phyloP scores from a whole-genome alignment of 2,797 vertebrate species.

The Threskiornis aethiopicus region DNA sequence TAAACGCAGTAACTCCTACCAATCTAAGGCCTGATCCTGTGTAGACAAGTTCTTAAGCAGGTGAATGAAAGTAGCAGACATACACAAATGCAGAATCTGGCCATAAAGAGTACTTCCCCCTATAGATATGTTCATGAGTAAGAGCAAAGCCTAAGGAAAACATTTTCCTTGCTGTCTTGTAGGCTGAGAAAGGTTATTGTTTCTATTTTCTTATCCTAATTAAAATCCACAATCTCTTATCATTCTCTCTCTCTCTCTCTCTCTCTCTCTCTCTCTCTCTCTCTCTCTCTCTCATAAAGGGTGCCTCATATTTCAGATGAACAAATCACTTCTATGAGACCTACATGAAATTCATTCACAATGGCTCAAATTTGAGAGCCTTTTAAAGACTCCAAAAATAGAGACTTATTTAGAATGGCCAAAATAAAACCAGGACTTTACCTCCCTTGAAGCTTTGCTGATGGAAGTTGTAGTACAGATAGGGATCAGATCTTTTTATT shows the following conservation, averaged over 20 bases:
- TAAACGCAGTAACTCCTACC: background rate
- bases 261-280: background rate
- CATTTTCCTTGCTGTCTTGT: background rate
- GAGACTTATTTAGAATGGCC: background rate
- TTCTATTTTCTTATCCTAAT: conserved; percentile 5
- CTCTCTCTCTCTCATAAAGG: background rate
- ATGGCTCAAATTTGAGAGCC: background rate
- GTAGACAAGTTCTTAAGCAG: background rate
- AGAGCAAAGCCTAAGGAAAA: background rate
- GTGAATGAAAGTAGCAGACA: background rate
- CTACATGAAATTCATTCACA: background rate
- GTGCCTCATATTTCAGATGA: background rate
- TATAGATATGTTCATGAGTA: background rate
- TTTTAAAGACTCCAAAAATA: background rate
- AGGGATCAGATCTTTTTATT: background rate
- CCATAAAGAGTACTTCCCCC: background rate
- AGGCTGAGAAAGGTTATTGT: background rate
- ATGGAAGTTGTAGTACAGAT: background rate
- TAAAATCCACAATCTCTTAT: background rate
- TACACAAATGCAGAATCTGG: background rate
- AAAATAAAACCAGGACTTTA: background rate
- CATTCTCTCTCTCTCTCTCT: background rate
- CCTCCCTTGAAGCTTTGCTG: background rate
- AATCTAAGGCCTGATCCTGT: background rate
- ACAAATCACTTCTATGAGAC: background rate